Evolutionary conservation across 2,797 vertebrate genomes (phyloP).

Genomic region (Balearica regulorum): DNA sequence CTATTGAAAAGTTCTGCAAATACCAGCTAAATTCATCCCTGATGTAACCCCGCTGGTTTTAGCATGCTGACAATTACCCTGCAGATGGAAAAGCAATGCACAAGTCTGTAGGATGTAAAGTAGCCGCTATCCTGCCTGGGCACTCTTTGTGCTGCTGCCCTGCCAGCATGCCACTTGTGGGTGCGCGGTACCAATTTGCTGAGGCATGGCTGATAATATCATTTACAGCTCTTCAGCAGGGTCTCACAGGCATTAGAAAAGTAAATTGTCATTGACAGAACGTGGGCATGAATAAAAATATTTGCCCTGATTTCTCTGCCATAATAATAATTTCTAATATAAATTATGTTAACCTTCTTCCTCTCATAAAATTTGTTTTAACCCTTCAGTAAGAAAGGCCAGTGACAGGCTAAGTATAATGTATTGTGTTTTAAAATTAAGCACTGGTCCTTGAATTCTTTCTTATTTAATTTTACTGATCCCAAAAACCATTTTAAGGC

Average conservation of each 20-base stretch:
- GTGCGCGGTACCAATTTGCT: fast-evolving
- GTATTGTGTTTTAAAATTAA: not conserved
- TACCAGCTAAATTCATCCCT: not conserved
- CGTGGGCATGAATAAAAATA: slow-evolving; percentile 13
- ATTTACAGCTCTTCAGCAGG: not conserved
- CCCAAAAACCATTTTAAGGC: not conserved
- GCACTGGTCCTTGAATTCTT: not conserved
- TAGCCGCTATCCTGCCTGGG: not conserved
- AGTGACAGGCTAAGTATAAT: not conserved
- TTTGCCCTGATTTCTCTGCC: slow-evolving; percentile 18
- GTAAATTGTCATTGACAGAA: not conserved
- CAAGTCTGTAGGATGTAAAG: not conserved
- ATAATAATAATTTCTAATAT: not conserved
- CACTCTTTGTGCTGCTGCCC: not conserved
- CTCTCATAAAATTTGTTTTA: not conserved
- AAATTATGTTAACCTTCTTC: not conserved
- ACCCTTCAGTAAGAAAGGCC: not conserved
- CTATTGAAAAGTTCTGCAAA: not conserved
- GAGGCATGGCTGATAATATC: not conserved
- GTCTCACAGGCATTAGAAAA: not conserved
- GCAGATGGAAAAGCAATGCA: not conserved
- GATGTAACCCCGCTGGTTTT: not conserved
- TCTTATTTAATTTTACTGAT: not conserved
- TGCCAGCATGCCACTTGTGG: not conserved
- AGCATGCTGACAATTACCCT: not conserved